A percentile compares a stretch with the other conserved stretches of the same genome.
Evolutionary conservation across 2,888 invertebrate genomes (phyloP).

Genomic region (Neoscelio sp.): DNA sequence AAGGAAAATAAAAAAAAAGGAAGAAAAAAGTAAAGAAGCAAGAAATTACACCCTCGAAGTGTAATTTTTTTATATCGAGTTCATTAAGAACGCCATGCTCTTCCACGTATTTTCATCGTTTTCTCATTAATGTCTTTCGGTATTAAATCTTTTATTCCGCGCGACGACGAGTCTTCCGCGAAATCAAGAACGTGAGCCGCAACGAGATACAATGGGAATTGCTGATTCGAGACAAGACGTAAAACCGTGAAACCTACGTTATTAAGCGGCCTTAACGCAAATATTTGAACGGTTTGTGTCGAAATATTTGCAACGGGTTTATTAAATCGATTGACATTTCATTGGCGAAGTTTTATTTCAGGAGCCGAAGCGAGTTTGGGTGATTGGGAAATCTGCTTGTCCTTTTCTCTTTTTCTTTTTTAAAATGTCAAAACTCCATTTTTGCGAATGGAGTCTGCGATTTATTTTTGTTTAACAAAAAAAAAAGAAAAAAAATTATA

Average conservation of each 20-base stretch:
- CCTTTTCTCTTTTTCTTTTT: too few species aligned
- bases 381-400: too few species aligned
- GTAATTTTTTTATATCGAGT: slow-evolving; percentile 69
- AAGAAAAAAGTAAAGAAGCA: slow-evolving; percentile 37
- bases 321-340: background rate
- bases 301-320: background rate
- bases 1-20: background rate
- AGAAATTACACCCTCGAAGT: slow-evolving; percentile 29
- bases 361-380: too few species aligned
- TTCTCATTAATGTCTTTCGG: slow-evolving; percentile 74
- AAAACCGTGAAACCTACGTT: slow-evolving; percentile 11
- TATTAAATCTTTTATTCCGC: slow-evolving; percentile 79
- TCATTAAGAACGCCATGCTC: slow-evolving; percentile 69
- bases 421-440: too few species aligned
- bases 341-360: too few species aligned
- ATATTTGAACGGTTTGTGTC: background rate
- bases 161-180: slow-evolving; percentile 70
- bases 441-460: too few species aligned
- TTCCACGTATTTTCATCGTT: slow-evolving; percentile 63
- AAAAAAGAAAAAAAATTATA: too few species aligned
- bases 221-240: slow-evolving; percentile 62
- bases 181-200: slow-evolving; percentile 65
- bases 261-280: slow-evolving; percentile 26
- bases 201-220: slow-evolving; percentile 66
- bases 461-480: too few species aligned